These are phyloP conservation scores for Sceloporus undulatus DNA, from an alignment of 2,113 vertebrate species.

Conservation along the genomic window DNA sequence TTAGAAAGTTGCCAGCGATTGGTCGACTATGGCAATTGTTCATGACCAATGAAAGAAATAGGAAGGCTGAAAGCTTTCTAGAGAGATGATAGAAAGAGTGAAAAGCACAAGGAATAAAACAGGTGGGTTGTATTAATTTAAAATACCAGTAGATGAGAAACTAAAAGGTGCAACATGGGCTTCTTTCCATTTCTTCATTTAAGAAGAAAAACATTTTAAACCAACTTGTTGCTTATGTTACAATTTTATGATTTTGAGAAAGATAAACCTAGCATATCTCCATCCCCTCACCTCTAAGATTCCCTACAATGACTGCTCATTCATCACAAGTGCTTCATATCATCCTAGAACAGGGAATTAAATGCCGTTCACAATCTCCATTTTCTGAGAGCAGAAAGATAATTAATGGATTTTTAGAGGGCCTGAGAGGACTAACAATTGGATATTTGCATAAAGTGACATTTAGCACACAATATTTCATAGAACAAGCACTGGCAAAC, in stretches of 20 bases:
- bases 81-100: not conserved
- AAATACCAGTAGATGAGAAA: no score
- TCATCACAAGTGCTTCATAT: slow-evolving; percentile 20
- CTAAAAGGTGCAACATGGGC: not conserved
- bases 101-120: not conserved
- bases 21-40: not conserved
- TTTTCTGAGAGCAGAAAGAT: slow-evolving; percentile 37
- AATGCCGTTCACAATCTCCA: slow-evolving; percentile 24
- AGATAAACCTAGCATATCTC: not conserved
- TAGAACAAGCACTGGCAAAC: slow-evolving; percentile 18
- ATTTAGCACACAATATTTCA: slow-evolving; percentile 46
- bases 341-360: not conserved
- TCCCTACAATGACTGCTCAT: not conserved
- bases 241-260: not conserved
- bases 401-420: slow-evolving; percentile 52
- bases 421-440: slow-evolving; percentile 28
- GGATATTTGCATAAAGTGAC: slow-evolving; percentile 52
- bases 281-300: not conserved
- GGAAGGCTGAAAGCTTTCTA: not conserved
- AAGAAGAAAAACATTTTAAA: not conserved
- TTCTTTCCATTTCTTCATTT: not conserved
- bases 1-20: not conserved
- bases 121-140: not conserved
- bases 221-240: not conserved
- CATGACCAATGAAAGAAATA: not conserved